Evolutionary conservation across 1,140 invertebrate species (phyloP), one percentile per base, ranked within the genome.

Genomic region (Centruroides sculpturatus): DNA sequence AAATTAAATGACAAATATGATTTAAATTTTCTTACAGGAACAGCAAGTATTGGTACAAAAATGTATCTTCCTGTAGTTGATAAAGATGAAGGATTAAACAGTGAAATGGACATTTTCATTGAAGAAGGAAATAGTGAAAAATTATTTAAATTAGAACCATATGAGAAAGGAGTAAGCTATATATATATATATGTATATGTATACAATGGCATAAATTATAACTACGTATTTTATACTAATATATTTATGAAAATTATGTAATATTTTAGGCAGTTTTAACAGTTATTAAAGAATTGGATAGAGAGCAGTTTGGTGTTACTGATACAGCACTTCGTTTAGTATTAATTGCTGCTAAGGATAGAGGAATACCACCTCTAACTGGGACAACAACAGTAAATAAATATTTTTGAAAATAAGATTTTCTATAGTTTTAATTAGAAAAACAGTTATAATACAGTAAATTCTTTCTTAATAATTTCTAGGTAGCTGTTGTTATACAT

Each of bases 321-420:
- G 66, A 67, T 13, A 60, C 67, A 34, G 68, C 69, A 23, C 49
- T 70, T 8, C 69, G 76, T 62, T 59, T 63, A 12, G 74, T 78
- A 60, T 61, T 66, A 7, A 74, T 78, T 9, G 69, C 71, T 55
- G 76, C 76, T 35, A 68, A 64, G 52, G 76, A 77, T 59, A 65
- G 68, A 58, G 75, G 75, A 1, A 59, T 54, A 35, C 67, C 68
- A 10, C 66, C 69, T 6, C 64, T 73, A 59, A 73, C 73, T 56
- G 75, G 65, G 82, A 90, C 74, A 81, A 85, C 69, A 85, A 92
- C 75, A 81, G 85, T 71, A 82, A 57, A 64, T 41, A 8, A 8
- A 41, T 41, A 0, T 6, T 41, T 41, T 41, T 8, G 48, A 52
- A 61, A 52, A 41, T 41, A 41, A 23, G 23, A 23, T 23, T 41